Conservation (phyloP, 1,140 invertebrate genomes). For the Cotesia vestalis region DNA sequence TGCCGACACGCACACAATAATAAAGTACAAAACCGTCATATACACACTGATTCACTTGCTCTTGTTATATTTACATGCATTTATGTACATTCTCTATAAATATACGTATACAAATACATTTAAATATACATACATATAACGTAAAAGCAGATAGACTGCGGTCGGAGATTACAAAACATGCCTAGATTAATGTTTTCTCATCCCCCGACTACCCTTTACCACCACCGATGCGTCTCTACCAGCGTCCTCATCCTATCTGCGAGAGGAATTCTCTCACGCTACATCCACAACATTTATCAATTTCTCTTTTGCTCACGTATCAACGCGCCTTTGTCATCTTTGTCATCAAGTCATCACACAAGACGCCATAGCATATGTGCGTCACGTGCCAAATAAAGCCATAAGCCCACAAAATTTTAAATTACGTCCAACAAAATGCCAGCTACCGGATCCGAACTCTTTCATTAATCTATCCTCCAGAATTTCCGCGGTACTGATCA, state of each 20-base stretch:
- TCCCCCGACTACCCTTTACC: conserved; percentile 44
- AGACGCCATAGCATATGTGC: conserved; percentile 56
- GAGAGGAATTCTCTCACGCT: not conserved
- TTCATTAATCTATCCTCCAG: not conserved
- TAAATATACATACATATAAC: conserved; percentile 35
- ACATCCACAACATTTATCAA: conserved; percentile 38
- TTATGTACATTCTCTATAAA: conserved; percentile 1
- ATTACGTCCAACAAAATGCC: too few species aligned
- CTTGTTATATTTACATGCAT: conserved; percentile 1
- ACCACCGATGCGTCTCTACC: not conserved
- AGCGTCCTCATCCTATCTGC: not conserved
- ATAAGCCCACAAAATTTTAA: too few species aligned
- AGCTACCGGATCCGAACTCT: too few species aligned
- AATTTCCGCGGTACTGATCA: not conserved
- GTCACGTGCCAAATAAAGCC: conserved; percentile 45
- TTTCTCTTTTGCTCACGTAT: conserved; percentile 37
- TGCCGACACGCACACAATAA: conserved; percentile 16
- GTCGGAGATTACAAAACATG: conserved; percentile 64
- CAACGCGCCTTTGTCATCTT: conserved; percentile 2
- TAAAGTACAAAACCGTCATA: conserved; percentile 47
- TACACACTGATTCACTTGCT: conserved; percentile 9
- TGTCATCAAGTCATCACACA: conserved; percentile 51
- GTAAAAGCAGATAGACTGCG: conserved; percentile 52
- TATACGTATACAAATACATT: too few species aligned
- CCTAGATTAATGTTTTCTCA: conserved; percentile 67